These are phyloP conservation scores for Epinephelus fuscoguttatus DNA, from an alignment of 2,113 vertebrate species.

Conservation along the genomic window DNA sequence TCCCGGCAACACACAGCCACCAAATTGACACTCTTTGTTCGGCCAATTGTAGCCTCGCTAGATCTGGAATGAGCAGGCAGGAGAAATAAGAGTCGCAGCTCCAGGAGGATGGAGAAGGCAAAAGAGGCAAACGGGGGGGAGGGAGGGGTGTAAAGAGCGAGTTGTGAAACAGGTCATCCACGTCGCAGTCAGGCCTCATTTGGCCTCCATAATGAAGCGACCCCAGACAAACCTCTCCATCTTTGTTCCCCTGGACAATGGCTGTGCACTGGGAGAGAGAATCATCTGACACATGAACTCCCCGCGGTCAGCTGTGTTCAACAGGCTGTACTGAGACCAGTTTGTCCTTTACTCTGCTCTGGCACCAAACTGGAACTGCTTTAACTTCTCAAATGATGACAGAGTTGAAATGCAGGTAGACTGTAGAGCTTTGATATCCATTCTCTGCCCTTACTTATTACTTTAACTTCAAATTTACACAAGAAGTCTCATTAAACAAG, in stretches of 20 bases:
- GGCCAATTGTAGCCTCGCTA: conserved; percentile 18
- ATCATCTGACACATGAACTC: conserved; percentile 61
- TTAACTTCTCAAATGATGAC: not conserved
- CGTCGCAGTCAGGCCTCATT: conserved; percentile 49
- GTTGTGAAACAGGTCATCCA: conserved; percentile 47
- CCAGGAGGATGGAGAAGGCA: conserved; percentile 26
- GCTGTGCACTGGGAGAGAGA: conserved; percentile 54
- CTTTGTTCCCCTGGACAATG: conserved; percentile 70
- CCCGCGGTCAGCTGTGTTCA: conserved; percentile 37
- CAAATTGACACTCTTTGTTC: conserved; percentile 51
- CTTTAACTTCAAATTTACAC: not conserved
- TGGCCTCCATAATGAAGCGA: conserved; percentile 62
- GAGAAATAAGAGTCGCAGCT: conserved; percentile 32
- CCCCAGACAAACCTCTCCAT: conserved; percentile 62
- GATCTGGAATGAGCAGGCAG: conserved; percentile 14
- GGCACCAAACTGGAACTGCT: not conserved
- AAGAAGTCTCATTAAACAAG: not conserved
- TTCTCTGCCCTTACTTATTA: no score
- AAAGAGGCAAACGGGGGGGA: conserved; percentile 6
- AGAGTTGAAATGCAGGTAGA: not conserved
- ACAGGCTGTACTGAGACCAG: conserved; percentile 13
- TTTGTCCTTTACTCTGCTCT: not conserved
- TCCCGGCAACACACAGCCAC: conserved; percentile 55
- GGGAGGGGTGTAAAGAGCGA: conserved; percentile 25
- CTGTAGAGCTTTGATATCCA: not conserved